Conservation (phyloP, 2,797 vertebrate species). For the Molossus molossus region DNA sequence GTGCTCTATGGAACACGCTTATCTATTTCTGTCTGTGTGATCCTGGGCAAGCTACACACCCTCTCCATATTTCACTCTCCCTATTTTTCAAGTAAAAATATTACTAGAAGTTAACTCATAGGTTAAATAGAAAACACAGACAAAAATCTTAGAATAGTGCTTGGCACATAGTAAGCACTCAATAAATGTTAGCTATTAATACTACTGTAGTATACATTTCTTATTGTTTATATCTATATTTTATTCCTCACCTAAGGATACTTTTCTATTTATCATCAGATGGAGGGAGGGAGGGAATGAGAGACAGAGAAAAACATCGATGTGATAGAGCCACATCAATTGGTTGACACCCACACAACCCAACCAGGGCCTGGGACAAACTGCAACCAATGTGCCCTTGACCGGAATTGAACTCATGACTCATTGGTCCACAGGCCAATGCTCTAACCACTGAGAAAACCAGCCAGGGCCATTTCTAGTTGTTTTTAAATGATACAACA, state of each 20-base stretch:
- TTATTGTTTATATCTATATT: not conserved
- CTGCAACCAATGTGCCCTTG: too few relatives aligned
- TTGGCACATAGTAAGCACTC: not conserved
- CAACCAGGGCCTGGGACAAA: too few relatives aligned
- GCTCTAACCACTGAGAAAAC: too few relatives aligned
- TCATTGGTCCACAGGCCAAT: too few relatives aligned
- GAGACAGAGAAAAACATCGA: too few relatives aligned
- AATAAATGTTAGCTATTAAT: not conserved
- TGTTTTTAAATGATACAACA: not conserved
- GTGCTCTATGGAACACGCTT: not conserved
- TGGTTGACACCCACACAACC: too few relatives aligned
- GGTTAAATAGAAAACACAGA: not conserved
- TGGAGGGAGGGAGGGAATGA: too few relatives aligned
- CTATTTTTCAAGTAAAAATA: constrained; percentile 55
- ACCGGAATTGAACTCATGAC: too few relatives aligned
- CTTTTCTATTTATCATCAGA: too few relatives aligned
- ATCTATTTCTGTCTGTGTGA: not conserved
- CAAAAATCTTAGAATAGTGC: not conserved
- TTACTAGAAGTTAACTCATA: not conserved
- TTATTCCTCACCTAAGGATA: too few relatives aligned
- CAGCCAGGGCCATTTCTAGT: not conserved
- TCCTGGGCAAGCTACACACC: not conserved
- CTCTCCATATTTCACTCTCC: not conserved
- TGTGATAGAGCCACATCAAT: too few relatives aligned
- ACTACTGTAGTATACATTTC: not conserved